Evolutionary conservation across 2,888 invertebrate genomes (phyloP).

Genomic region (Thelaira solivaga): DNA sequence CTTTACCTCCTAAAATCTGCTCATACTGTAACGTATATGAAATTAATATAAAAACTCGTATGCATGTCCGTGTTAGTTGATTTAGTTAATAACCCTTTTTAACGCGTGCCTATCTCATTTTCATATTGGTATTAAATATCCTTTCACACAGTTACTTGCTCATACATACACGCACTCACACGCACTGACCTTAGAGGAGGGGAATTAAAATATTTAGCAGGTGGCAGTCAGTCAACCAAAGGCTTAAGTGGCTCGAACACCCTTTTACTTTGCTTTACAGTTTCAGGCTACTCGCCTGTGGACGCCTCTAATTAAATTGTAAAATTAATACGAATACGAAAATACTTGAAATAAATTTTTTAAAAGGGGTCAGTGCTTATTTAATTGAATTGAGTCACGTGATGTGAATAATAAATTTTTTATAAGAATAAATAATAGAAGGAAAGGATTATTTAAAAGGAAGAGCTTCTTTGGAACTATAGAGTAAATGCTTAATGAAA

Average conservation of each 20-base stretch:
- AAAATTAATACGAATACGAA: conserved; percentile 53
- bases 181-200: conserved; percentile 42
- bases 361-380: conserved; percentile 66
- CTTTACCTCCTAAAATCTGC: neutral
- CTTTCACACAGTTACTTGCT: conserved; percentile 35
- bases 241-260: conserved; percentile 75
- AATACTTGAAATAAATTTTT: conserved; percentile 43
- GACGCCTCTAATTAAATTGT: conserved; percentile 70
- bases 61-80: conserved; percentile 64
- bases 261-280: conserved; percentile 68
- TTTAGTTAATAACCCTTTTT: conserved; percentile 76
- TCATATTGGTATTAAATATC: conserved; percentile 58
- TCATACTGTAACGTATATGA: conserved; percentile 7
- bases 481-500: no score
- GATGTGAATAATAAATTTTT: conserved; percentile 73
- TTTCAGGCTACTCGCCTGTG: conserved; percentile 46
- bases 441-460: conserved; percentile 56
- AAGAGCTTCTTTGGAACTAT: neutral
- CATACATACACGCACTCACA: neutral
- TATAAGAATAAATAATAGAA: conserved; percentile 30
- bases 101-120: conserved; percentile 68
- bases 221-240: conserved; percentile 40
- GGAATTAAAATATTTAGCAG: conserved; percentile 61
- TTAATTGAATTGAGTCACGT: conserved; percentile 76
- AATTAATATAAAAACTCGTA: no score